phyloP scores from a whole-genome alignment of 2,113 vertebrate species.

The Cryptotis parvus region DNA sequence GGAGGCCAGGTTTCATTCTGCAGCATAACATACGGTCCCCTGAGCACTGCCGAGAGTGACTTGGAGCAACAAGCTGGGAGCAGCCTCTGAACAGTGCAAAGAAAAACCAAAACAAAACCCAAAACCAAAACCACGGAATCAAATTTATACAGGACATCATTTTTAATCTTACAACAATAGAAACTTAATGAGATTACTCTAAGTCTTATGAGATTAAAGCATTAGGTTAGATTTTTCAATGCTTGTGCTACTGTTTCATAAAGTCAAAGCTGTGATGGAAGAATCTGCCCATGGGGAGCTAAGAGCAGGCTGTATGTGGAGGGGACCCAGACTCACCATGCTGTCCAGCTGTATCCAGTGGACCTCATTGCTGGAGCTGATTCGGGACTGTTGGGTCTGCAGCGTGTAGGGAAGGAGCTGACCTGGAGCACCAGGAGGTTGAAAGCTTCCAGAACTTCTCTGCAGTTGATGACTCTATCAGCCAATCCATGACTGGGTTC shows the following conservation, averaged over 20 bases:
- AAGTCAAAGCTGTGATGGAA: neutral
- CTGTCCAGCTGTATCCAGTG: conserved; percentile 93
- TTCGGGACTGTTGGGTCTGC: conserved; percentile 96
- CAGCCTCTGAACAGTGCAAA: too few relatives aligned
- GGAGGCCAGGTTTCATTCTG: too few relatives aligned
- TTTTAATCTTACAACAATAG: neutral
- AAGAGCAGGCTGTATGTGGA: too few relatives aligned
- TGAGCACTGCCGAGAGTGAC: too few relatives aligned
- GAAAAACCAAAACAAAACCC: too few relatives aligned
- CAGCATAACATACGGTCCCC: too few relatives aligned
- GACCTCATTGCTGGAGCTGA: conserved; percentile 95
- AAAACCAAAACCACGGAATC: neutral
- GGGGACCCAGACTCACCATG: conserved; percentile 87
- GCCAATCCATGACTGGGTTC: conserved; percentile 95
- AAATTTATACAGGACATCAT: neutral
- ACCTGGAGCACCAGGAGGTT: conserved; percentile 99
- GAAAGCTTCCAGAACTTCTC: conserved; percentile 95
- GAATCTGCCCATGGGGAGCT: neutral
- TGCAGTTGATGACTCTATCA: conserved; percentile 97
- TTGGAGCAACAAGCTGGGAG: too few relatives aligned
- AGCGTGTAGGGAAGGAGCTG: conserved; percentile 97
- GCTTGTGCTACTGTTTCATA: neutral
- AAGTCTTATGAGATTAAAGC: neutral
- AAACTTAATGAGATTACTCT: too few relatives aligned
- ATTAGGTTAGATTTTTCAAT: neutral